Base-by-base conservation (phyloP, 2,797 vertebrate species). In the Rhinella marina region DNA sequence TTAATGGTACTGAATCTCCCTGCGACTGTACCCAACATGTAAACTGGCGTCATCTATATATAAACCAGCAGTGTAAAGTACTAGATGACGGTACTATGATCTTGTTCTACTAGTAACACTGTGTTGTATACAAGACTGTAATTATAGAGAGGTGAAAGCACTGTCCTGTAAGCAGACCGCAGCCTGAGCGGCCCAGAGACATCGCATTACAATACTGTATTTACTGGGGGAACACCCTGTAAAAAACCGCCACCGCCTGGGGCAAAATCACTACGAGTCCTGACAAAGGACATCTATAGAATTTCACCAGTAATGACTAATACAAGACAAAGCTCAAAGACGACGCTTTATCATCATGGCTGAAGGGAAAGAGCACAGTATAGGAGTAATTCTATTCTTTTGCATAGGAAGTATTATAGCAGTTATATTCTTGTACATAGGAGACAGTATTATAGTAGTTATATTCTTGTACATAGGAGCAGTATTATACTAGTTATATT, bases 51-150 rank as follows among this genome's bases (percentile, higher is more conserved):
- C 23, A 25, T n/a, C 75, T 77, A 54, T 52, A 79, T 79, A 79
- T 79, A 79, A 79, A 56, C 14, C 16, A 1, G 16, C 17, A 0
- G 56, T 12, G 29, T 32, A 79, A 14, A 29, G 19, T 19, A 7
- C 41, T 19, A 41, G 13, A 32, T 4, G 25, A 77, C 73, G 12
- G 32, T 27, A 32, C 78, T 59, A 80, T 80, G 32, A 79, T 80
- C 56, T 32, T 61, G 78, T 61, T 41, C 78, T 32, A 56, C n/a
- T 21, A 13, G 7, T 11, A 29, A 17, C 16, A 11, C 27, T 73
- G 54, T 41, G 82, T 27, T 21, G 7, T 32, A 57, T 73, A 57
- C 25, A 84, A 25, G 27, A 73, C 68, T 84, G 17, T 84, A 84
- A 84, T 84, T 73, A 73, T 16, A 70, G 8, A 70, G 64, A n/a